phyloP scores from a whole-genome alignment of 2,113 vertebrate genomes.

The Eidolon helvum region DNA sequence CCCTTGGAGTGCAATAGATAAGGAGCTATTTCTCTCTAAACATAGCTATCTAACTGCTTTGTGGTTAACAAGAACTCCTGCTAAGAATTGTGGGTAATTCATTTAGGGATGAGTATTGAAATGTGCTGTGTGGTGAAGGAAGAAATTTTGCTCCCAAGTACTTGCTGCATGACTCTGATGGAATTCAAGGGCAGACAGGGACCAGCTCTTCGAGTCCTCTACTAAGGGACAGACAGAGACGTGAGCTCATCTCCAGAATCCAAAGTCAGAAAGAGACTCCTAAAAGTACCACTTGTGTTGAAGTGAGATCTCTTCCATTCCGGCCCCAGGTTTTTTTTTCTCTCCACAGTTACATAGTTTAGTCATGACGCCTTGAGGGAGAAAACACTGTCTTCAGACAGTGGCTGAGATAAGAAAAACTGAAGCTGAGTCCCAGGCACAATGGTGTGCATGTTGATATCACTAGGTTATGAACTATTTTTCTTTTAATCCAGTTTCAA shows the following conservation, averaged over 20 bases:
- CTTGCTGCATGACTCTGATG: not conserved
- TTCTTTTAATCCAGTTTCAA: constrained; percentile 73
- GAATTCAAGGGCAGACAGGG: not conserved
- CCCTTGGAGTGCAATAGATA: constrained; percentile 56
- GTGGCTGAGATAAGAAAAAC: constrained; percentile 49
- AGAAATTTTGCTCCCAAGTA: not conserved
- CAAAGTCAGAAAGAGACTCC: not conserved
- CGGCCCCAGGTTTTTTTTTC: not conserved
- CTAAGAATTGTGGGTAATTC: constrained; percentile 37
- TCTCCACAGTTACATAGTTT: constrained; percentile 26
- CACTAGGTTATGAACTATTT: constrained; percentile 73
- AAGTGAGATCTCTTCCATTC: not conserved
- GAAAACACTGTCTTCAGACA: constrained; percentile 54
- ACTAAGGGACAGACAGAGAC: not conserved
- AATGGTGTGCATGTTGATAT: constrained; percentile 54
- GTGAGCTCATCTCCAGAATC: not conserved
- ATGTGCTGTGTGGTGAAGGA: not conserved
- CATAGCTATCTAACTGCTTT: constrained; percentile 47
- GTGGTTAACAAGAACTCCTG: not conserved
- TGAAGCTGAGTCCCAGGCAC: not conserved
- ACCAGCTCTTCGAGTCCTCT: not conserved
- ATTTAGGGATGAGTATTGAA: not conserved
- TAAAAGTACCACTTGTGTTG: not conserved
- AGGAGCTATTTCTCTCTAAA: constrained; percentile 57
- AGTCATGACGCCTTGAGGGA: not conserved